Percentiles rank a stretch among this genome's conserved stretches.
Evolutionary conservation across 2,888 invertebrate genomes (phyloP).

Genomic region (Artemia sp.): DNA sequence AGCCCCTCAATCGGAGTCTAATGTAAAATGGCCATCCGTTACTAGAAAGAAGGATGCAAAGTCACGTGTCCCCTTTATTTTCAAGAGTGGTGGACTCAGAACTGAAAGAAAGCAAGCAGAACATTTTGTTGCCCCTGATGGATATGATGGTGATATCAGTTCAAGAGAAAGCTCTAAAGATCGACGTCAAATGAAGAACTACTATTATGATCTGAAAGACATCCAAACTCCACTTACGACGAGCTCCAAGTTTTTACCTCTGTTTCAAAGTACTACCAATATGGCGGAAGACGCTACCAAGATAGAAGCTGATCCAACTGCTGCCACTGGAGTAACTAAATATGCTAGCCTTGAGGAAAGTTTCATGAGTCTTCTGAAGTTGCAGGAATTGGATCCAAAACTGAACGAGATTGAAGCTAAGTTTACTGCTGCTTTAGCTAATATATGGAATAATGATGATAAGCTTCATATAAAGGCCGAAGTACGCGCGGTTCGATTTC

Average conservation of each 20-base stretch:
- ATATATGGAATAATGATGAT: neutral
- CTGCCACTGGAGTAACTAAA: neutral
- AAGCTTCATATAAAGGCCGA: conserved; percentile 10
- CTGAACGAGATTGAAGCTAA: conserved; percentile 8
- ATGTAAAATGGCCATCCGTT: conserved; percentile 1
- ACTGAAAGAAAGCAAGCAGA: neutral
- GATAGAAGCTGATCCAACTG: neutral
- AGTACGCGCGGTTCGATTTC: conserved; percentile 1
- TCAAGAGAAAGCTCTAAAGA: conserved; percentile 10
- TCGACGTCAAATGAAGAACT: conserved; percentile 9
- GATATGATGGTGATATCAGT: neutral
- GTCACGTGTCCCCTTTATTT: conserved; percentile 4
- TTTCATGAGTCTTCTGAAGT: conserved; percentile 2
- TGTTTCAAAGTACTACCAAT: neutral
- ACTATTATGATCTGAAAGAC: conserved; percentile 6
- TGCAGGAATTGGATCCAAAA: conserved; percentile 8
- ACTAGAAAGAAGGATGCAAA: neutral
- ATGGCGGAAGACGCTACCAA: neutral
- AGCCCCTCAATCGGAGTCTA: neutral
- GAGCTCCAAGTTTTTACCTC: conserved; percentile 3
- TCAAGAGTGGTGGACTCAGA: neutral
- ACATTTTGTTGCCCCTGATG: conserved; percentile 1
- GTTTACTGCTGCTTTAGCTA: conserved; percentile 2
- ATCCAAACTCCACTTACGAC: neutral
- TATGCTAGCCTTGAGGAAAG: conserved; percentile 3